Base-by-base conservation (phyloP, 2,797 vertebrate genomes). In the Tinamus major region DNA sequence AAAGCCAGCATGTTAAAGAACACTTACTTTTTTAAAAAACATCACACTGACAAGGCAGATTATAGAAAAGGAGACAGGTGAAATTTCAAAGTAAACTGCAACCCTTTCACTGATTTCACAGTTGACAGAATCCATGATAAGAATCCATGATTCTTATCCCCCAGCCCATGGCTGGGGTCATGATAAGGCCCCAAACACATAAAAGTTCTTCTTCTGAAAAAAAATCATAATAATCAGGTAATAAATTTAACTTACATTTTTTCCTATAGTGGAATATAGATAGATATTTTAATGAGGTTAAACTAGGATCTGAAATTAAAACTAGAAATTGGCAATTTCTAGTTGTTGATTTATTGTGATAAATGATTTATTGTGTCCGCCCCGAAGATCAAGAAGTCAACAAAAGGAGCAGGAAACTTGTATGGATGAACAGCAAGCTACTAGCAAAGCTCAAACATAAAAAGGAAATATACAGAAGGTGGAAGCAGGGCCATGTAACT, bases 131-230 rank as follows among this genome's bases (percentile, higher is more conserved):
- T 35, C 23, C 10, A 11, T 29, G 4, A 2, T 46, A 70, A 55
- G 14, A 80, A 49, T 49, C 48, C 12, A 13, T 49, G 23, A 26
- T 24, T 49, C 23, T 49, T 49, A 49, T 49, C 48, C 21, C 48
- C 48, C 12, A 26, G 12, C 48, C 10, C 48, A 49, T 24, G 48
- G 23, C 11, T 49, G 48, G 48, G 11, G 23, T 49, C 12, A 49
- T 49, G 21, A 48, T 48, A 48, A 48, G 46, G 48, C 4, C 5
- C 13, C 42, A 53, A 2, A 4, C 19, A 1, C 37, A 23, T 0
- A 24, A 8, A 61, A 82, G 4, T 67, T 65, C 8, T 67, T 65
- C 7, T 24, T 41, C 2, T 23, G 8, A 77, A 41, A 41, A 26
- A 63, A 44, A 82, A 65, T 56, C 6, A 87, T 76, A 76, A 19